Conservation (phyloP, 2,797 vertebrate genomes). For the Sternotherus odoratus region DNA sequence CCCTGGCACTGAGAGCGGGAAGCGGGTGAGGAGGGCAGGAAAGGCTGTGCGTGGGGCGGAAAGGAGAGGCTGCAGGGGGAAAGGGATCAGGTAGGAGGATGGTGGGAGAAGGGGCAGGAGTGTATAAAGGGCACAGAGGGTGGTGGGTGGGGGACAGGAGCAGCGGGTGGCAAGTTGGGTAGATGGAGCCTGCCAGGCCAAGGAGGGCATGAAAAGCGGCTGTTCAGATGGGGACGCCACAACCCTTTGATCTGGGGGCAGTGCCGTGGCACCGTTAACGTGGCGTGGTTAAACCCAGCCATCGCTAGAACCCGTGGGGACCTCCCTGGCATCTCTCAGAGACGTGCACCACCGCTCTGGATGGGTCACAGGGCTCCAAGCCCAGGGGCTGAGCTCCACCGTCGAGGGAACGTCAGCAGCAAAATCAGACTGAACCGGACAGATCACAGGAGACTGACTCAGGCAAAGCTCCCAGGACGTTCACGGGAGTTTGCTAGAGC, state of each 20-base stretch:
- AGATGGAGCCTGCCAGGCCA: not conserved
- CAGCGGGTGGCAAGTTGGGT: too few relatives aligned
- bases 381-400: too few relatives aligned
- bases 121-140: not conserved
- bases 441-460: not conserved
- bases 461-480: not conserved
- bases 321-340: not conserved
- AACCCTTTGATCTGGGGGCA: not conserved
- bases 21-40: not conserved
- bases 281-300: not conserved
- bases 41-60: not conserved
- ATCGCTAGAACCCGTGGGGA: not conserved
- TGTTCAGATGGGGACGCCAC: not conserved
- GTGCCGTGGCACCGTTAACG: not conserved
- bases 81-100: not conserved
- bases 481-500: too few relatives aligned
- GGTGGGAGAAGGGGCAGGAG: not conserved
- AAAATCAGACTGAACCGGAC: not conserved
- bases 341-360: not conserved
- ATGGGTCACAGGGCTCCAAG: too few relatives aligned
- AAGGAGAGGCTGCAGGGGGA: not conserved
- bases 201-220: not conserved
- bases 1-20: not conserved
- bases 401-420: not conserved
- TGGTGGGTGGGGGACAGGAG: not conserved